Base-by-base conservation (phyloP, 2,888 invertebrate genomes). In the Leucophenga montana region DNA sequence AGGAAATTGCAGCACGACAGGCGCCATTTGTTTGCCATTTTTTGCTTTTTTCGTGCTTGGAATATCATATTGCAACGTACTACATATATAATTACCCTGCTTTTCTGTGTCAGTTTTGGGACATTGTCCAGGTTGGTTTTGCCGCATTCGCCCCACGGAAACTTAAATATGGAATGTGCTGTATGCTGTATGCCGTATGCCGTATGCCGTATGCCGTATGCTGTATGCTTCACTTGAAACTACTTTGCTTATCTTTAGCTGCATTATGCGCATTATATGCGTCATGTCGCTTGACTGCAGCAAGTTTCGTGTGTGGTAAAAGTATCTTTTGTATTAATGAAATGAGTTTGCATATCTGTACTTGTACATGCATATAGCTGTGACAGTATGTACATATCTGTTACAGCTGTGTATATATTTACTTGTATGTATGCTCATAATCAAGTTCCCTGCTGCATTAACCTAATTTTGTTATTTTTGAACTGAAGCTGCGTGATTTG, bases 401-500 rank as follows among this genome's bases (percentile, higher is more conserved):
- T 11, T 5, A 8, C 39, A 39, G 39, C 39, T 39, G 39, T 39
- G 39, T 5, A 39, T 33, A 33, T 33, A 33, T 39, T 27, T 27
- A 27, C 27, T 27, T 27, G 27, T 27, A 27, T 27, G 27, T 3
- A n/a, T 48, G 46, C 46, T 46, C 62, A 64, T 64, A 64, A 64
- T 64, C 22, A 64, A 64, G 62, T 64, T 75, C 71, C 69, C 78
- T 78, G 80, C 80, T 84, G 81, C 82, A 82, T 82, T 82, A 82
- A 82, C 84, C 84, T 81, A 82, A 82, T 70, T 67, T 46, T 27
- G n/a, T 22, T 20, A 20, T 46, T 80, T 80, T 83, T 77, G 84
- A 80, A 83, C 82, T 78, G 82, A 80, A 78, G 78, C 78, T 78
- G 82, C 81, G 83, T 82, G 84, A 84, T 82, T 84, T 84, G 84